Percentiles rank a stretch among this genome's conserved stretches.
Conservation (phyloP, 1,140 invertebrate species). For the Dinoponera quadriceps region DNA sequence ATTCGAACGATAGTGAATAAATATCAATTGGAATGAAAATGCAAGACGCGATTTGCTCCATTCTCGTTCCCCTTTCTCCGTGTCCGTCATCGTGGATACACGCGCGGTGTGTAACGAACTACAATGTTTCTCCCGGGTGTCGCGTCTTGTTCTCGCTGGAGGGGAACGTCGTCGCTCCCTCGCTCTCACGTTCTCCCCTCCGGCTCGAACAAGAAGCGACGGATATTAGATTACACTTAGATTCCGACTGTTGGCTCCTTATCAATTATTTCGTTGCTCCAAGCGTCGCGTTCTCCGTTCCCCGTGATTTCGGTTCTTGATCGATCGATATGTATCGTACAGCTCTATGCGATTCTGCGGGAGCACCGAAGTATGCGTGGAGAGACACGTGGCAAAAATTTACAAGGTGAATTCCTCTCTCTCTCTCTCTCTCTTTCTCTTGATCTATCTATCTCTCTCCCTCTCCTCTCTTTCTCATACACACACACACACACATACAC, state of each 20-base stretch:
- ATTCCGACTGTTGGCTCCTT: slow-evolving; percentile 32
- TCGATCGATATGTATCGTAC: neutral
- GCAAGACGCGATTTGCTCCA: neutral
- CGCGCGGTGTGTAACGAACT: neutral
- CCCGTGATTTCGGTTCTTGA: neutral
- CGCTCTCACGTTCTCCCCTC: neutral
- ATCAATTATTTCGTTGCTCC: slow-evolving; percentile 63
- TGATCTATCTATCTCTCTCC: slow-evolving; percentile 20
- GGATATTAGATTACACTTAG: slow-evolving; percentile 15
- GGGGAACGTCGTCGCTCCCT: slow-evolving; percentile 6
- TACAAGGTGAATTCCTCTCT: slow-evolving; percentile 12
- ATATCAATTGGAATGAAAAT: slow-evolving; percentile 20
- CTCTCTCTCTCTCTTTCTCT: neutral
- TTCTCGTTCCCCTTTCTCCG: neutral
- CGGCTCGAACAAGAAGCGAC: slow-evolving; percentile 5
- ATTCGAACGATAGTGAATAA: too few relatives aligned
- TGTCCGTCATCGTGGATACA: neutral
- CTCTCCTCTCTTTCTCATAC: neutral
- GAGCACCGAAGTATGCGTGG: neutral
- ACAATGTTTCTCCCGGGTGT: neutral
- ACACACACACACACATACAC: neutral
- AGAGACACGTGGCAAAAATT: slow-evolving; percentile 16
- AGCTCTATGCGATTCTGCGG: slow-evolving; percentile 7
- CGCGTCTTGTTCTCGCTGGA: slow-evolving; percentile 41
- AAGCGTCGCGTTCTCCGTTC: slow-evolving; percentile 41